A percentile compares a stretch with the other conserved stretches of the same genome.
These are phyloP conservation scores for Bubalus kerabau DNA, from an alignment of 2,113 vertebrate species.

Conservation along the genomic window DNA sequence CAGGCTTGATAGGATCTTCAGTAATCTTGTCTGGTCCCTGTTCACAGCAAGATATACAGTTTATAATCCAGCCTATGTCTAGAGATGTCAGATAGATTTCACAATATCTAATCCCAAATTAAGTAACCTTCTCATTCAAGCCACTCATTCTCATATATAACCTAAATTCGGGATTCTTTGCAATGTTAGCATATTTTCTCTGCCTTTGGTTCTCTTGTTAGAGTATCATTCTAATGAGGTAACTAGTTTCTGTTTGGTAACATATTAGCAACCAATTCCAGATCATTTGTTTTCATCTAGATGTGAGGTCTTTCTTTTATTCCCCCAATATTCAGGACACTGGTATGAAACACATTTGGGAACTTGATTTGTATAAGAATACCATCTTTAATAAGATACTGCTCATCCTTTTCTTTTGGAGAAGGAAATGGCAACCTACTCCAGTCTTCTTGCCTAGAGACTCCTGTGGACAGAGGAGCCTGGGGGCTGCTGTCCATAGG, in stretches of 20 bases:
- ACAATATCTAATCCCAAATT: not conserved
- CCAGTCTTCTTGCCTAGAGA: too few relatives aligned
- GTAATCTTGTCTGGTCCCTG: constrained; percentile 16
- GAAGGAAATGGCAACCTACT: too few relatives aligned
- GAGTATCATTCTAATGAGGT: not conserved
- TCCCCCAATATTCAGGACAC: not conserved
- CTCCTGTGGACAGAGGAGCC: too few relatives aligned
- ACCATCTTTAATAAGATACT: not conserved
- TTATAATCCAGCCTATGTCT: not conserved
- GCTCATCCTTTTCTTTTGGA: constrained; percentile 7
- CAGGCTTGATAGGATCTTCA: constrained; percentile 37
- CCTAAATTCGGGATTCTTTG: constrained; percentile 7
- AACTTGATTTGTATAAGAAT: constrained; percentile 3
- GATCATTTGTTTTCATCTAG: constrained; percentile 6
- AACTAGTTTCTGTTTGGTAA: constrained; percentile 18
- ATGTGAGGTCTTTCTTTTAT: not conserved
- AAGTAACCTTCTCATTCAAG: constrained; percentile 20
- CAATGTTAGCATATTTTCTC: not conserved
- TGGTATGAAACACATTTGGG: not conserved
- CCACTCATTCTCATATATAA: not conserved
- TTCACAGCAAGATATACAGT: not conserved
- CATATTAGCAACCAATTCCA: not conserved
- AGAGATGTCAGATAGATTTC: not conserved
- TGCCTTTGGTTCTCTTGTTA: not conserved
- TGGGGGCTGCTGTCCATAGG: too few relatives aligned